Conservation (phyloP, 2,888 invertebrate species). For the Helleia helle region DNA sequence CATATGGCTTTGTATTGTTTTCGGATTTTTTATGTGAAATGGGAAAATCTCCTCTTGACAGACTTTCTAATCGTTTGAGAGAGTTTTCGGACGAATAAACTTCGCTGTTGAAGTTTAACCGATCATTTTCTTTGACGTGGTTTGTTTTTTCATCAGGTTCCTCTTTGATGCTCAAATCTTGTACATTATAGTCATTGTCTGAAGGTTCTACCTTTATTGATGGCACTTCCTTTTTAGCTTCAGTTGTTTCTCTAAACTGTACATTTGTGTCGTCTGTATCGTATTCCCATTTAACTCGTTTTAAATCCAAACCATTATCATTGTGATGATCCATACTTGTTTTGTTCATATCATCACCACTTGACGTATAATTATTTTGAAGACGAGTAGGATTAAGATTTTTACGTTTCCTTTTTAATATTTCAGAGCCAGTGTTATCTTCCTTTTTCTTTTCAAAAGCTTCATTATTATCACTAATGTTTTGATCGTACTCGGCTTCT, state of each 20-base stretch:
- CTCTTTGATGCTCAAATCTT: slow-evolving; percentile 55
- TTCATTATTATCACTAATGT: slow-evolving; percentile 58
- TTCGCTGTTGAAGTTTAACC: slow-evolving; percentile 25
- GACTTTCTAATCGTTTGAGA: slow-evolving; percentile 83
- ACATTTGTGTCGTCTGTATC: slow-evolving; percentile 22
- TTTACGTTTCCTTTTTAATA: slow-evolving; percentile 89
- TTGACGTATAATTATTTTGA: slow-evolving; percentile 54
- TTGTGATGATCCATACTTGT: slow-evolving; percentile 31
- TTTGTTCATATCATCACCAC: slow-evolving; percentile 29
- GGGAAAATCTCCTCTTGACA: slow-evolving; percentile 86
- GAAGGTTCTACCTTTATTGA: slow-evolving; percentile 41
- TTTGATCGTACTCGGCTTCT: slow-evolving; percentile 60
- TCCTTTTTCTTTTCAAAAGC: slow-evolving; percentile 56
- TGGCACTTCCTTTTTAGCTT: slow-evolving; percentile 43
- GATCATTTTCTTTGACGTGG: slow-evolving; percentile 33
- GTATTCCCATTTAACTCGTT: slow-evolving; percentile 47
- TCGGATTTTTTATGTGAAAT: slow-evolving; percentile 44
- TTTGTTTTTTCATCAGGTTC: slow-evolving; percentile 49
- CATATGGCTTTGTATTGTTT: slow-evolving; percentile 41
- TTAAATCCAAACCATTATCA: slow-evolving; percentile 44
- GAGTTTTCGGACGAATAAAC: slow-evolving; percentile 77
- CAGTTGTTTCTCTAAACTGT: slow-evolving; percentile 24
- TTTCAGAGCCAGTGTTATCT: slow-evolving; percentile 66
- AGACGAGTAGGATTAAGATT: slow-evolving; percentile 90
- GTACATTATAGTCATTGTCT: slow-evolving; percentile 36